A percentile compares a stretch with the other conserved stretches of the same genome.
phyloP scores from a whole-genome alignment of 2,888 invertebrate species.

The Lithophane semibrunnea region DNA sequence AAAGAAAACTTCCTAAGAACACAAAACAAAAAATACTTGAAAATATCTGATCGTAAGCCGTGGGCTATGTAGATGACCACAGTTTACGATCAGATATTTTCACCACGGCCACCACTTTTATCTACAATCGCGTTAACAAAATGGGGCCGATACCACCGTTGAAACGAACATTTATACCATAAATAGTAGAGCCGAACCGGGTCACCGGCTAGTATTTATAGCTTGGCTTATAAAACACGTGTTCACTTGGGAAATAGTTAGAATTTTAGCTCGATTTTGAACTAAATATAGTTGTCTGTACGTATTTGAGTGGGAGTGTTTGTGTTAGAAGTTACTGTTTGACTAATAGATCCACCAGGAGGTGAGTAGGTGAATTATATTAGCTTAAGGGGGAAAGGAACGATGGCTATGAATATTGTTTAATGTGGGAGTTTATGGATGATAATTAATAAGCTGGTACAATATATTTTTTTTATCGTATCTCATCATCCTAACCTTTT shows the following conservation, averaged over 20 bases:
- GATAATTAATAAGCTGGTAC: no score
- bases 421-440: not conserved
- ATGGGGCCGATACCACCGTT: conserved; percentile 42
- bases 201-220: conserved; percentile 58
- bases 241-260: conserved; percentile 46
- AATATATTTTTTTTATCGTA: no score
- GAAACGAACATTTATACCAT: conserved; percentile 58
- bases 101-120: not conserved
- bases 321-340: conserved; percentile 19
- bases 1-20: not conserved
- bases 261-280: conserved; percentile 45
- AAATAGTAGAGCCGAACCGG: conserved; percentile 56
- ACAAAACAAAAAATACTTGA: not conserved
- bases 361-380: conserved; percentile 2
- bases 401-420: not conserved
- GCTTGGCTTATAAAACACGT: conserved; percentile 32
- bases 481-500: no score
- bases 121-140: conserved; percentile 18
- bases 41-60: no score
- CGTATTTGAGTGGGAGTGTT: conserved; percentile 28
- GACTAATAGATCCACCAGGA: not conserved
- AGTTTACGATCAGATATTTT: not conserved
- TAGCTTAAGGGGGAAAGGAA: conserved; percentile 1
- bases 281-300: conserved; percentile 54
- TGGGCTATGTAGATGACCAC: not conserved